Evolutionary conservation across 2,113 vertebrate genomes (phyloP), one percentile per base, ranked within the genome.

Genomic region (Hipposideros armiger): DNA sequence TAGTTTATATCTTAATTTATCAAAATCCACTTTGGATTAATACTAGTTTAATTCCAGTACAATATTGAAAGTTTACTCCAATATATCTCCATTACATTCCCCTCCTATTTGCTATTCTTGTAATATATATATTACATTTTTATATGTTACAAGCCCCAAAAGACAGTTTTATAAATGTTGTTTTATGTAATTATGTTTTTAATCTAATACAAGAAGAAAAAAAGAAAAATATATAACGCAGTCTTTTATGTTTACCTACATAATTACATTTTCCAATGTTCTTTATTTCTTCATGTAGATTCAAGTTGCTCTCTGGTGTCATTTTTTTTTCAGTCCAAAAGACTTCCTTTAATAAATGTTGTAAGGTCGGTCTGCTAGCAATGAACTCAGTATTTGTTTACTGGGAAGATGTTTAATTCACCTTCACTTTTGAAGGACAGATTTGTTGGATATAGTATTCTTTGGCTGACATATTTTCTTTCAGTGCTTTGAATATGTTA

Each of bases 251-350:
- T 87, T 92, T 83, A 90, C 19, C 42, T 80, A 62, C 4, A 17
- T 76, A 88, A 26, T 95, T 93, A 81, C 5, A 62, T 95, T 95
- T 96, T 60, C 58, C 47, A 77, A 11, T 36, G 28, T 78, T 84
- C 54, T 80, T 47, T 60, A 67, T 91, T 89, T 83, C 76, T 90
- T 96, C 22, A 58, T 42, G 17, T 62, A 40, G 32, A 60, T 30
- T 62, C 30, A 81, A 28, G n/a, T 91, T 45, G 70, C 30, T 66
- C 28, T 89, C 64, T 66, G 5, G 14, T 64, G 6, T 87, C 67
- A 76, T 85, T 86, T 92, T 16, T 16, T 47, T 87, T 76, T 66
- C n/a, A 76, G 22, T 2, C 40, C 52, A 70, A 87, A 82, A n/a
- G 42, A 60, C 20, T 91, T 83, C 24, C 16, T 42, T 87, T 81